Evolutionary conservation across 1,140 invertebrate genomes (phyloP).

Genomic region (Octopus bimaculoides): DNA sequence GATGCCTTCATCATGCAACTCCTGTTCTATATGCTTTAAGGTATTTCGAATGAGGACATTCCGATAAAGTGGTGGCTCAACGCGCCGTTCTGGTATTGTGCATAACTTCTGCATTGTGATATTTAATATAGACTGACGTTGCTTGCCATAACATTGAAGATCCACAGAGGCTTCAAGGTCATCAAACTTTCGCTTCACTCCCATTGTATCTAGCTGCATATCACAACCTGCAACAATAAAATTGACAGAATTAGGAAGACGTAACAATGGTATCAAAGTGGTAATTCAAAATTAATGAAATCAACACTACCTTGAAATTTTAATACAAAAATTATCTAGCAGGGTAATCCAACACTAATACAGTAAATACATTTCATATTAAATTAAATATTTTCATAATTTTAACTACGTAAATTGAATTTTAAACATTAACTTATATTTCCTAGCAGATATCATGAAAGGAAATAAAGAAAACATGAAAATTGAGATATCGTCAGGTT

Average conservation of each 20-base stretch:
- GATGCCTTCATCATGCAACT: constrained; percentile 79
- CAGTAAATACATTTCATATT: no score
- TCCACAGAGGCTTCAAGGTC: constrained; percentile 29
- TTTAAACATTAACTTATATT: no score
- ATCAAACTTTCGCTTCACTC: constrained; percentile 43
- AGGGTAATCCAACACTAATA: no score
- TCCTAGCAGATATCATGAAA: no score
- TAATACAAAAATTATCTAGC: no score
- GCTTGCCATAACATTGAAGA: constrained; percentile 35
- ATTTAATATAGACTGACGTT: constrained; percentile 84
- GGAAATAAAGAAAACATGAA: no score
- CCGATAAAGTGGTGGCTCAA: constrained; percentile 81
- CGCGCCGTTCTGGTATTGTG: constrained; percentile 61
- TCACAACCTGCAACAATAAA: constrained; percentile 10
- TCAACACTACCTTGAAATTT: no score
- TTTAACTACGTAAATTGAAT: no score
- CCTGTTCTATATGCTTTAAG: constrained; percentile 81
- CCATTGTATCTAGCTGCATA: constrained; percentile 13
- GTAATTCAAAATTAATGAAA: no score
- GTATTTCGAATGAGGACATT: constrained; percentile 95
- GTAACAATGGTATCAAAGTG: background rate
- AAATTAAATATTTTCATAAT: no score
- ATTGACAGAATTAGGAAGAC: background rate
- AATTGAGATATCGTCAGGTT: no score
- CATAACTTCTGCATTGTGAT: constrained; percentile 91